Evolutionary conservation across 2,797 vertebrate species (phyloP), one percentile per base, ranked within the genome.

Genomic region (Sparus aurata): DNA sequence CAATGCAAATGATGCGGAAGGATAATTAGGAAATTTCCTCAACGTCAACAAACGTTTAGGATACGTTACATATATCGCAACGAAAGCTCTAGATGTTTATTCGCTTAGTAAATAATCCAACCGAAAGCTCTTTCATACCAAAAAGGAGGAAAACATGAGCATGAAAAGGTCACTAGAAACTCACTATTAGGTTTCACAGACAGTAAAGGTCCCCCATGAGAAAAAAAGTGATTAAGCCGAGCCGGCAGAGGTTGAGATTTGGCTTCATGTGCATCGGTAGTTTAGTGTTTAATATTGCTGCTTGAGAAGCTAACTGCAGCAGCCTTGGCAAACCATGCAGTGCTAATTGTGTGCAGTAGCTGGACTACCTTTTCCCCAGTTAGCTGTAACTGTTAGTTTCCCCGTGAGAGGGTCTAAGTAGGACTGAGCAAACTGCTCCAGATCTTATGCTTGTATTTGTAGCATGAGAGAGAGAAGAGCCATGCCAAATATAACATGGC

Each of bases 401-500:
- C 89, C 85, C n/a, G 6, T 72, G 90, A 83, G 89, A 85, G 71
- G 68, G 77, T 81, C 84, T 77, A 67, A 84, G 91, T 69, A 83
- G 85, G 84, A 86, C 87, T 82, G 81, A 85, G 86, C 76, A 49
- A 89, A 80, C 75, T 63, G 80, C 88, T 92, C 87, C 75, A 85
- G 73, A 81, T 90, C 90, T 91, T 87, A 59, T 90, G 90, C 93
- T 92, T 85, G 91, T 92, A 89, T 90, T 91, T 92, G 84, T 85
- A 88, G 92, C 92, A 85, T 89, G 91, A 93, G 92, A 86, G 84
- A 87, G 89, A 77, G 87, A 89, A 85, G 85, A 88, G 85, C 85
- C 87, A 73, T 92, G 93, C 92, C 94, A 92, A 94, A 83, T 87
- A 92, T 84, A 94, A 94, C 91, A 94, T 91, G 92, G 92, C 89